These are phyloP conservation scores for Anguilla marmorata DNA, from an alignment of 2,797 vertebrate species.

Conservation along the genomic window DNA sequence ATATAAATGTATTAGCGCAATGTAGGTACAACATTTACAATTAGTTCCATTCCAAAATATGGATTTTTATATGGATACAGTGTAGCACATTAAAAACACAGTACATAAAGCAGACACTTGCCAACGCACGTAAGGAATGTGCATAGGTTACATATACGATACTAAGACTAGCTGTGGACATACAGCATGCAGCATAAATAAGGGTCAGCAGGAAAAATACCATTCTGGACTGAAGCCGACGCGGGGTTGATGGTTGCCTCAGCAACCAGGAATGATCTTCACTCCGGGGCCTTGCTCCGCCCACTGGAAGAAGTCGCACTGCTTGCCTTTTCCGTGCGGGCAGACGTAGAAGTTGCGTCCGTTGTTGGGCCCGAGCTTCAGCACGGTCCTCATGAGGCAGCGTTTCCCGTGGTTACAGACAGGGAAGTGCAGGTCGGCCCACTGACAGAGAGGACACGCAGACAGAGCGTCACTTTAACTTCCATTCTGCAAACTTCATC, in stretches of 20 bases:
- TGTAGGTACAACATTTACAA: background rate
- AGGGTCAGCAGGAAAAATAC: background rate
- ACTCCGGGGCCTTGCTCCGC: constrained; percentile 65
- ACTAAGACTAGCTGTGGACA: background rate
- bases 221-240: background rate
- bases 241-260: background rate
- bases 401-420: constrained; percentile 83
- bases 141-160: background rate
- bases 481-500: background rate
- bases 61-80: background rate
- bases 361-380: constrained; percentile 93
- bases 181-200: background rate
- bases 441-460: constrained; percentile 71
- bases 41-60: background rate
- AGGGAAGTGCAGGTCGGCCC: constrained; percentile 91
- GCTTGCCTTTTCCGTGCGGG: constrained; percentile 76
- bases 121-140: background rate
- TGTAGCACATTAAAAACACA: background rate
- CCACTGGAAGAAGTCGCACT: constrained; percentile 94
- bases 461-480: background rate
- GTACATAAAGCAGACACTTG: background rate
- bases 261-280: constrained; percentile 67
- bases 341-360: constrained; percentile 89
- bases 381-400: constrained; percentile 83
- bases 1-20: background rate